These are phyloP conservation scores for Tenrec ecaudatus DNA, from an alignment of 2,113 vertebrate species.

Conservation along the genomic window DNA sequence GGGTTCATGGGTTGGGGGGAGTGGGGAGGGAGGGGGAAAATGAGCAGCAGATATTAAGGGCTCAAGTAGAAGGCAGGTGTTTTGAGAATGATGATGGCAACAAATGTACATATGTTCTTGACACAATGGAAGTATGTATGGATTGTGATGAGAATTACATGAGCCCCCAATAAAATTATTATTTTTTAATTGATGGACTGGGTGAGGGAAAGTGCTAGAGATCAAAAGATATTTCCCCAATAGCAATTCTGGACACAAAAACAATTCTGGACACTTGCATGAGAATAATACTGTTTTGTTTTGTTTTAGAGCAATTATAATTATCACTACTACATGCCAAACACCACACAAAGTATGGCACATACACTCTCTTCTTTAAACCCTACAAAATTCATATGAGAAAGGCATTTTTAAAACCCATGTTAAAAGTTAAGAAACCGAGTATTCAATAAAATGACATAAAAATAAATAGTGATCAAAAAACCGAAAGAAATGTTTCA, in stretches of 20 bases:
- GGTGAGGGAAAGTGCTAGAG: background rate
- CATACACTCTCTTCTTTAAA: background rate
- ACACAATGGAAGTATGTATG: no score
- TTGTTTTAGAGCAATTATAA: background rate
- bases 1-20: no score
- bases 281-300: background rate
- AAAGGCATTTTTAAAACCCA: background rate
- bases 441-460: no score
- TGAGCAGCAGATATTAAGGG: no score
- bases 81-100: no score
- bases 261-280: background rate
- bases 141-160: no score
- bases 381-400: background rate
- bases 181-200: conserved; percentile 23
- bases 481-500: no score
- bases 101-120: no score
- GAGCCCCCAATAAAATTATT: no score
- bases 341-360: background rate
- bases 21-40: no score
- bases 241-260: background rate
- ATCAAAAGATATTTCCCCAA: background rate
- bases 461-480: no score
- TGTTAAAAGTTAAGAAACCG: background rate
- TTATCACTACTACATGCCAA: background rate
- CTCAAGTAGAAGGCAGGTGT: no score